Percentiles rank a stretch among this genome's conserved stretches.
Evolutionary conservation across 2,113 vertebrate genomes (phyloP).

Genomic region (Clinocottus analis): DNA sequence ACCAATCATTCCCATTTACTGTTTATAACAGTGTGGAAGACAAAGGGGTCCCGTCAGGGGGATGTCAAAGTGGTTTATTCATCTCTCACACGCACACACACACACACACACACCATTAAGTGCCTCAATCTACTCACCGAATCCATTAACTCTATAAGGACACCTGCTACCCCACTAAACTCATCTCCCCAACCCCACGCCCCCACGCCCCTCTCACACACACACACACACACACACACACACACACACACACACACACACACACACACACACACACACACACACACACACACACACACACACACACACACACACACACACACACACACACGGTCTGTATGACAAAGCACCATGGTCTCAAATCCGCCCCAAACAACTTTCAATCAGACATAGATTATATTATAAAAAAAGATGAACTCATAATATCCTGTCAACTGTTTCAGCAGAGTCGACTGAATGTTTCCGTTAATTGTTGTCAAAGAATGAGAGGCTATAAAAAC

Average conservation of each 20-base stretch:
- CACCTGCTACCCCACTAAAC: constrained; percentile 76
- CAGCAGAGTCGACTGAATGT: constrained; percentile 5
- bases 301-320: constrained; percentile 35
- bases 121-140: constrained; percentile 42
- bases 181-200: constrained; percentile 58
- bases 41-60: constrained; percentile 1
- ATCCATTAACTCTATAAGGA: constrained; percentile 68
- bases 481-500: constrained; percentile 40
- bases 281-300: constrained; percentile 14
- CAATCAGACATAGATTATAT: constrained; percentile 13
- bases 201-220: too few species aligned
- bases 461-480: constrained; percentile 49
- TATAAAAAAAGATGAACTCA: neutral
- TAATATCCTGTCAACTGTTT: constrained; percentile 22
- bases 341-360: constrained; percentile 48
- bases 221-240: neutral
- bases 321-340: constrained; percentile 27
- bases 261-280: neutral
- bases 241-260: constrained; percentile 9
- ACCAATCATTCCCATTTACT: constrained; percentile 4
- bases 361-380: constrained; percentile 13
- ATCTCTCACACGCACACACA: constrained; percentile 11
- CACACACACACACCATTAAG: constrained; percentile 32
- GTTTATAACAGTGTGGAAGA: constrained; percentile 6
- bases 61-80: constrained; percentile 28